phyloP scores from a whole-genome alignment of 1,140 invertebrate species.

The Musca domestica region DNA sequence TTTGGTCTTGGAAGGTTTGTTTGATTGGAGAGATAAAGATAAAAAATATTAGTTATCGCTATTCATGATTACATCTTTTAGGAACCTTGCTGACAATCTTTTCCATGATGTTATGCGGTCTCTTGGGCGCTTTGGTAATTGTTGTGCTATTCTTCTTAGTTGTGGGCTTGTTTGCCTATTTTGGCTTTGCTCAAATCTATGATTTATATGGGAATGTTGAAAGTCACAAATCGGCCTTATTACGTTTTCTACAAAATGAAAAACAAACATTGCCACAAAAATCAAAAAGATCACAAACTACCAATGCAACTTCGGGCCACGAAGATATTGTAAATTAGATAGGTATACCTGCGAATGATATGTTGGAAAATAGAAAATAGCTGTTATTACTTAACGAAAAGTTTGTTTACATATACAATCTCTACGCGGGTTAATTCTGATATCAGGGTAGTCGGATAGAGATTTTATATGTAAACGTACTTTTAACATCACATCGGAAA shows the following conservation, averaged over 20 bases:
- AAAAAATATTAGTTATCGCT: neutral
- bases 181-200: conserved; percentile 41
- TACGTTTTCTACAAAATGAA: no score
- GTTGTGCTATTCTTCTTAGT: conserved; percentile 35
- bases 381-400: no score
- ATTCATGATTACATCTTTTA: conserved; percentile 20
- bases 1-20: conserved; percentile 45
- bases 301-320: no score
- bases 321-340: no score
- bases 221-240: neutral
- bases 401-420: no score
- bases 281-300: no score
- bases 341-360: conserved; percentile 8
- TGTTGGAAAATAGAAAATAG: no score
- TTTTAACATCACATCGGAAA: no score
- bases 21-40: neutral
- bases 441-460: no score
- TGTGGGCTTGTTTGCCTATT: conserved; percentile 37
- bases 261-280: no score
- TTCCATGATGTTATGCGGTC: conserved; percentile 41
- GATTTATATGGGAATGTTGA: conserved; percentile 28
- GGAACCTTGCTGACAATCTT: conserved; percentile 46
- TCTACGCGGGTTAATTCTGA: no score
- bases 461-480: no score
- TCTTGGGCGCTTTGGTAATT: conserved; percentile 38